Evolutionary conservation across 2,113 vertebrate species (phyloP), one percentile per base, ranked within the genome.

Genomic region (Sturnus vulgaris): DNA sequence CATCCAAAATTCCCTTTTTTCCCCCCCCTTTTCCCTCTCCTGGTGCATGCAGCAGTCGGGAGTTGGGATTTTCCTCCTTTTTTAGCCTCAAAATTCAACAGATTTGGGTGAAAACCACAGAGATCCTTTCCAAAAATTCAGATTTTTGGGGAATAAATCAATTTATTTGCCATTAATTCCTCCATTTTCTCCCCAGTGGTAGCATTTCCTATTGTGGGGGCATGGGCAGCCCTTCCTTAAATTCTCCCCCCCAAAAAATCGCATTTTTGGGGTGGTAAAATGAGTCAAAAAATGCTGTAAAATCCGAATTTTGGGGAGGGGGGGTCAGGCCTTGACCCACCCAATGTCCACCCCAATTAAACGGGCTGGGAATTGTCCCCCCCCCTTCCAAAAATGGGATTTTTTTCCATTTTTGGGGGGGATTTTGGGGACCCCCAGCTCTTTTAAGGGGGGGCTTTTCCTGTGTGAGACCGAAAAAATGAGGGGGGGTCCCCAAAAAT

Each of bases 61-160:
- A 71, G 80, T 44, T 82, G 65, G 80, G 55, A 9, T 82, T 35
- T 17, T 20, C 46, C 25, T 20, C 4, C 31, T 82, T 82, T 71
- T 70, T 61, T 13, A 7, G 4, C 20, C 20, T 15, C 31, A 15
- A 12, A 61, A 61, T 61, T 71, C 3, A 0, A 25, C 6, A 0
- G 56, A 53, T 83, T 53, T 3, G 47, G 47, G 5, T 12, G 7
- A 37, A 47, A 53, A 35, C 3, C 4, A 0, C 15, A 9, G 5
- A 50, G 6, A 33, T 47, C 3, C 23, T 7, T 40, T 1, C 2
- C 0, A 1, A n/a, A 1, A 71, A 42, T 12, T 10, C 0, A 0
- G 1, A 8, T 52, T 82, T 83, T 46, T 20, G 8, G 14, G 16
- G 25, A 52, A 12, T 2, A 46, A 66, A 35, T 15, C 7, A 24